phyloP scores from a whole-genome alignment of 2,888 invertebrate genomes.

The Sarcophaga carnaria region DNA sequence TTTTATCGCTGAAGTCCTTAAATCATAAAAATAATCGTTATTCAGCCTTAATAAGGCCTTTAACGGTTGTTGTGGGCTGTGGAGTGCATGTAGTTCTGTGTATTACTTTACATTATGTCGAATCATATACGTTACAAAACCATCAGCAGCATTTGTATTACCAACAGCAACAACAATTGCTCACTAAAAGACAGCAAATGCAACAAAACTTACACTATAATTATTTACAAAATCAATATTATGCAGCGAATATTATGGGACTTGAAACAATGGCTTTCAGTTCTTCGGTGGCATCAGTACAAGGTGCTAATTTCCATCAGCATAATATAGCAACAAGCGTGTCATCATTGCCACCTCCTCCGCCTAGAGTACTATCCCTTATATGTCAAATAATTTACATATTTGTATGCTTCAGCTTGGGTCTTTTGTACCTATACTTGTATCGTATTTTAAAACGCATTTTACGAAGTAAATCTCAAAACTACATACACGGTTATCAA shows the following conservation, averaged over 20 bases:
- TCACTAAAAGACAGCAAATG: conserved; percentile 74
- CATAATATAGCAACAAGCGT: conserved; percentile 71
- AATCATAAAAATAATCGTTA: conserved; percentile 88
- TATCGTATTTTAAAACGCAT: conserved; percentile 90
- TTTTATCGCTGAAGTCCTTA: conserved; percentile 90
- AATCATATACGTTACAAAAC: conserved; percentile 82
- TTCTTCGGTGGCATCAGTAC: conserved; percentile 62
- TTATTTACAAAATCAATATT: conserved; percentile 67
- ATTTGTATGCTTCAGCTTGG: conserved; percentile 91
- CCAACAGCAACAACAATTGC: conserved; percentile 76
- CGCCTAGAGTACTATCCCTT: conserved; percentile 85
- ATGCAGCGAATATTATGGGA: conserved; percentile 71
- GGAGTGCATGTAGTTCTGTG: conserved; percentile 90
- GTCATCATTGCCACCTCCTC: conserved; percentile 76
- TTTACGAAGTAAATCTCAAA: conserved; percentile 89
- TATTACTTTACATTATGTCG: conserved; percentile 91
- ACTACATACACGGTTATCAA: conserved; percentile 90
- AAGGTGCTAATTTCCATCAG: conserved; percentile 56
- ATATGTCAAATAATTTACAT: conserved; percentile 94
- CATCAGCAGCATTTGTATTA: conserved; percentile 77
- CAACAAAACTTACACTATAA: conserved; percentile 68
- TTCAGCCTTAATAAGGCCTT: conserved; percentile 88
- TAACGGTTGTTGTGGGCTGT: conserved; percentile 90
- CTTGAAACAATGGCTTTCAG: conserved; percentile 68
- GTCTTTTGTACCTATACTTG: conserved; percentile 92